Base-by-base conservation (phyloP, 2,888 invertebrate species). In the Drosophila silvestris region DNA sequence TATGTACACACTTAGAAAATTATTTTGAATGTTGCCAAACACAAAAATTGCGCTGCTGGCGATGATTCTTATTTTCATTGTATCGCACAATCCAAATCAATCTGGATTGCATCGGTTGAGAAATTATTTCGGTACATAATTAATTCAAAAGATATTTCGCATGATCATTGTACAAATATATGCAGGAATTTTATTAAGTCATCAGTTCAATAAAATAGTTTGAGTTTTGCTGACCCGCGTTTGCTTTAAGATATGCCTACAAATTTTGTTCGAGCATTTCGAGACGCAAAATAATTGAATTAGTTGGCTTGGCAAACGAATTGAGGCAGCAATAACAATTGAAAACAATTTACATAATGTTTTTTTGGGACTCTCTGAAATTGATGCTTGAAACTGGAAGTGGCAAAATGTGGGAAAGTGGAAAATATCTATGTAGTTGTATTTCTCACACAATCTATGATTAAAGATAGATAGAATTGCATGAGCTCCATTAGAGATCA, bases 71-170 rank as follows among this genome's bases (percentile, higher is more conserved):
- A 62, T 71, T 72, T 75, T 79, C 51, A 59, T 59, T 71, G 62
- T 37, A 62, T 47, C 44, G 50, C 51, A 35, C 30, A 59, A 83
- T 79, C 82, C 81, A 73, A 77, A 73, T 44, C 68, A 77, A 83
- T 79, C 82, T 81, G 77, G 83, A 83, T 79, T 81, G 64, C 53
- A 77, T 65, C 72, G 65, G 83, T 74, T 70, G 35, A 35, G 73
- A 22, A 41, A 44, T n/a, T 44, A 22, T 44, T 44, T 39, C 0
- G 19, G 67, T 74, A 41, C 10, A n/a, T 41, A 77, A 77, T 77
- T 67, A 57, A 41, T 54, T 75, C 19, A n/a, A 32, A 54, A 33
- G 5, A 54, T 22, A 33, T 10, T 30, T 12, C 1, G 12, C 26
- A 19, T 4, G n/a, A 22, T n/a, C 26, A 26, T 9, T 7, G 16